A percentile compares a stretch with the other conserved stretches of the same genome.
Conservation (phyloP, 1,140 invertebrate species). For the Zaprionus nigranus region DNA sequence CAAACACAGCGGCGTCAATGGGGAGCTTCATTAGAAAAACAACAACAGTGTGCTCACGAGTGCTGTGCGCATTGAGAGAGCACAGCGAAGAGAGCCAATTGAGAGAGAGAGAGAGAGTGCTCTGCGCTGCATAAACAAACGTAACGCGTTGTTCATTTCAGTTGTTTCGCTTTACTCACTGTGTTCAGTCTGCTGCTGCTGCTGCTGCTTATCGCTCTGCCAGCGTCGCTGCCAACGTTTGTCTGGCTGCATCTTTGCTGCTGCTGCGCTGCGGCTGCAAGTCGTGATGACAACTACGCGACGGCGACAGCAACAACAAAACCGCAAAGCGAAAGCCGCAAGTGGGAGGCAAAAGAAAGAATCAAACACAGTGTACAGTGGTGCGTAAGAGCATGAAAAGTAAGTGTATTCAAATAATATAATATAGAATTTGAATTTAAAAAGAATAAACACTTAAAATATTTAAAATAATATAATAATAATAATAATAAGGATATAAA, state of each 20-base stretch:
- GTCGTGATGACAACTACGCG: constrained; percentile 40
- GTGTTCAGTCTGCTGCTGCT: neutral
- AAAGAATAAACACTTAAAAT: neutral
- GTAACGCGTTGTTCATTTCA: constrained; percentile 36
- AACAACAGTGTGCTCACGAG: constrained; percentile 17
- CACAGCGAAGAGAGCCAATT: constrained; percentile 10
- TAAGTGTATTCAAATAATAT: neutral
- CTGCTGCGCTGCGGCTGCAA: constrained; percentile 35
- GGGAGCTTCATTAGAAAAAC: constrained; percentile 47
- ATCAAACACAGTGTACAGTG: constrained; percentile 57
- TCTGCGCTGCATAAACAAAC: constrained; percentile 33
- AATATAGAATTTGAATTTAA: neutral
- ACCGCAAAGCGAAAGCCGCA: constrained; percentile 63
- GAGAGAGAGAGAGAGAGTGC: constrained; percentile 4
- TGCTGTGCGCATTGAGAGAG: constrained; percentile 17
- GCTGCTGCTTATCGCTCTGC: constrained; percentile 11
- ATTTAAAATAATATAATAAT: neutral
- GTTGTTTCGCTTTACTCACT: constrained; percentile 21
- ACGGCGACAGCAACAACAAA: constrained; percentile 44
- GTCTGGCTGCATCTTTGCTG: constrained; percentile 30
- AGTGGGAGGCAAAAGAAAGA: constrained; percentile 64
- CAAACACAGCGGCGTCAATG: constrained; percentile 40
- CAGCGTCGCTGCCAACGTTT: constrained; percentile 22
- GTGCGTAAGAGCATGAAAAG: neutral
- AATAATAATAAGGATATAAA: neutral